phyloP scores from a whole-genome alignment of 2,797 vertebrate genomes.

The Notolabrus celidotus region DNA sequence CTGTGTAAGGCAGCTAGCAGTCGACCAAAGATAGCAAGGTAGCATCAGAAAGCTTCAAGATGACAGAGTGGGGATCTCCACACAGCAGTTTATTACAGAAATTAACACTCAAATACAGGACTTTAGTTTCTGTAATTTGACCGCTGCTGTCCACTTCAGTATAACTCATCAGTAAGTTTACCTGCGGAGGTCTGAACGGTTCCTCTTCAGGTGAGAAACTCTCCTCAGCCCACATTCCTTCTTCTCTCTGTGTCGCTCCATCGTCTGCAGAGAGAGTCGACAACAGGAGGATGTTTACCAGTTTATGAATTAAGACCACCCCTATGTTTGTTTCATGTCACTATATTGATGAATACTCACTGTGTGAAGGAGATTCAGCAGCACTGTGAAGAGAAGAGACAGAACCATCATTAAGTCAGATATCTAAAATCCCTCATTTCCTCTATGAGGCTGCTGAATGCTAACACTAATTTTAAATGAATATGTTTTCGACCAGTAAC shows the following conservation, averaged over 20 bases:
- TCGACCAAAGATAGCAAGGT: no score
- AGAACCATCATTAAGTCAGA: background rate
- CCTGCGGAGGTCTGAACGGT: conserved; percentile 12
- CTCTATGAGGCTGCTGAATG: no score
- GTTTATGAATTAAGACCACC: no score
- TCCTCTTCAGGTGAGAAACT: conserved; percentile 1
- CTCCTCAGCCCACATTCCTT: conserved; percentile 23
- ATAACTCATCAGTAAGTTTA: conserved; percentile 10
- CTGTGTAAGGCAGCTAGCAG: no score
- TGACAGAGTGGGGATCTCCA: no score
- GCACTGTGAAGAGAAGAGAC: conserved; percentile 38
- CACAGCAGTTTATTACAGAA: no score
- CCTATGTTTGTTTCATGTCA: no score
- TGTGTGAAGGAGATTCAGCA: background rate
- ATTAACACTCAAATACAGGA: background rate
- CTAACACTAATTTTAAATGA: no score
- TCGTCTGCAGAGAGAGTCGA: conserved; percentile 15
- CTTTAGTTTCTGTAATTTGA: background rate
- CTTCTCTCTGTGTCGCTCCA: background rate
- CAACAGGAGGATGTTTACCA: background rate
- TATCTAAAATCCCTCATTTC: no score
- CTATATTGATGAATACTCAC: conserved; percentile 21
- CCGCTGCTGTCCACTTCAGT: background rate
- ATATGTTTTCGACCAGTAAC: no score
- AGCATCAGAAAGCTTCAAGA: no score